phyloP scores from a whole-genome alignment of 2,888 invertebrate genomes.

The Leptogaster cylindrica region DNA sequence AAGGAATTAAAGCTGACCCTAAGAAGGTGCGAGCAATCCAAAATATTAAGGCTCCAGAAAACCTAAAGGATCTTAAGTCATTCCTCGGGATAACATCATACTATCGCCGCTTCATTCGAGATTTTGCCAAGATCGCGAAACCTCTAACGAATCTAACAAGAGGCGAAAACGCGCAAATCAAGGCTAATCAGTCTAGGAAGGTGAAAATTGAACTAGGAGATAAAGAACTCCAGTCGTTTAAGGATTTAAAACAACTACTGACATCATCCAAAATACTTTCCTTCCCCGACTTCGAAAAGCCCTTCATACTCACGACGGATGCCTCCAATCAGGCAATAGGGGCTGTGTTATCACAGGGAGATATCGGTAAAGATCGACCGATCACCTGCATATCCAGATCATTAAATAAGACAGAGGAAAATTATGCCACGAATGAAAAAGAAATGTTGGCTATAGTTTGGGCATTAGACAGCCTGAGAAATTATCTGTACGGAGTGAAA shows the following conservation, averaged over 20 bases:
- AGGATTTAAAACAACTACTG: slow-evolving; percentile 45
- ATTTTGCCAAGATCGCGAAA: slow-evolving; percentile 47
- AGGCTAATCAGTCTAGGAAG: slow-evolving; percentile 44
- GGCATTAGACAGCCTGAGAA: slow-evolving; percentile 35
- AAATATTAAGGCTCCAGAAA: slow-evolving; percentile 35
- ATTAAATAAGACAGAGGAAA: slow-evolving; percentile 40
- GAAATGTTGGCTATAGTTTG: slow-evolving; percentile 36
- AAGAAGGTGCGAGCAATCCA: slow-evolving; percentile 40
- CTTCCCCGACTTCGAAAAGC: slow-evolving; percentile 45
- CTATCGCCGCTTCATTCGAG: slow-evolving; percentile 46
- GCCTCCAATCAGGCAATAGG: slow-evolving; percentile 37
- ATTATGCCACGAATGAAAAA: slow-evolving; percentile 32
- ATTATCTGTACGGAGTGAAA: slow-evolving; percentile 34
- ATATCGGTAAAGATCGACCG: too few species aligned
- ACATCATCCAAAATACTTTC: slow-evolving; percentile 43
- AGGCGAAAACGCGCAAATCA: slow-evolving; percentile 46
- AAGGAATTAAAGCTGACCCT: slow-evolving; percentile 43
- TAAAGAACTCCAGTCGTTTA: slow-evolving; percentile 43
- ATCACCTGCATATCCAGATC: slow-evolving; percentile 40
- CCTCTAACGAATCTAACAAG: slow-evolving; percentile 47
- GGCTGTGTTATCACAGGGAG: slow-evolving; percentile 20
- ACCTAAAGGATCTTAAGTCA: slow-evolving; percentile 43
- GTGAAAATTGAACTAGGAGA: slow-evolving; percentile 41
- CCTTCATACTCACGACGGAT: slow-evolving; percentile 39
- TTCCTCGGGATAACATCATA: slow-evolving; percentile 45